Percentiles rank a stretch among this genome's conserved stretches.
Evolutionary conservation across 2,113 vertebrate genomes (phyloP).

Genomic region (Petaurus breviceps): DNA sequence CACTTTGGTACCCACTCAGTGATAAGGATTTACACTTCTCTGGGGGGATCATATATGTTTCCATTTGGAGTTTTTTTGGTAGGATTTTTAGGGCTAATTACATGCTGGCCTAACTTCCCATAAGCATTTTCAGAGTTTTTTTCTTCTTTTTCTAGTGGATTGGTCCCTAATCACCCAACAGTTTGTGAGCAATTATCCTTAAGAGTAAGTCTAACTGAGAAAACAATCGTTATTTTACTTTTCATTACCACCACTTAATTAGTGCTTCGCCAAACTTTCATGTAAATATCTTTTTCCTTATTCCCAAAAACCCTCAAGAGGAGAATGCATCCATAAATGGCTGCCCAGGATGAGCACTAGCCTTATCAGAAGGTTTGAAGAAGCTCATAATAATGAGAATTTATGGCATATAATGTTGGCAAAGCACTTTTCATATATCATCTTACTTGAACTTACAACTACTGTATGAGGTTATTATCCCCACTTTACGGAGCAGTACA

Average conservation of each 20-base stretch:
- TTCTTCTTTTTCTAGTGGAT: slow-evolving; percentile 64
- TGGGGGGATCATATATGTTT: background rate
- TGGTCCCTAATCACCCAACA: slow-evolving; percentile 76
- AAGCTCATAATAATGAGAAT: background rate
- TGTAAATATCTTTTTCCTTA: slow-evolving; percentile 20
- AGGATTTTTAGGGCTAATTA: background rate
- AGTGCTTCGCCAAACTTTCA: slow-evolving; percentile 79
- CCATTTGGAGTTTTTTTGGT: background rate
- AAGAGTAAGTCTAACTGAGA: slow-evolving; percentile 80
- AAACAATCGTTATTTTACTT: slow-evolving; percentile 74
- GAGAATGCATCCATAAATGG: background rate
- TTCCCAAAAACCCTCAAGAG: background rate
- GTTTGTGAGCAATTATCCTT: slow-evolving; percentile 80
- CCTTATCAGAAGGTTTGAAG: background rate
- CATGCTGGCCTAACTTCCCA: background rate
- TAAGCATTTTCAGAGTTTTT: background rate
- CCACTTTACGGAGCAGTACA: slow-evolving; percentile 47
- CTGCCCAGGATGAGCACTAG: background rate
- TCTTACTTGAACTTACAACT: background rate
- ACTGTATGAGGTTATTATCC: background rate
- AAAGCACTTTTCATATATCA: background rate
- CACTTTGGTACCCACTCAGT: background rate
- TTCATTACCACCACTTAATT: slow-evolving; percentile 79
- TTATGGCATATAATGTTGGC: background rate
- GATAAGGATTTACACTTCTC: background rate